Evolutionary conservation across 2,888 invertebrate species (phyloP), one percentile per base, ranked within the genome.

Genomic region (Gymnosoma rotundatum): DNA sequence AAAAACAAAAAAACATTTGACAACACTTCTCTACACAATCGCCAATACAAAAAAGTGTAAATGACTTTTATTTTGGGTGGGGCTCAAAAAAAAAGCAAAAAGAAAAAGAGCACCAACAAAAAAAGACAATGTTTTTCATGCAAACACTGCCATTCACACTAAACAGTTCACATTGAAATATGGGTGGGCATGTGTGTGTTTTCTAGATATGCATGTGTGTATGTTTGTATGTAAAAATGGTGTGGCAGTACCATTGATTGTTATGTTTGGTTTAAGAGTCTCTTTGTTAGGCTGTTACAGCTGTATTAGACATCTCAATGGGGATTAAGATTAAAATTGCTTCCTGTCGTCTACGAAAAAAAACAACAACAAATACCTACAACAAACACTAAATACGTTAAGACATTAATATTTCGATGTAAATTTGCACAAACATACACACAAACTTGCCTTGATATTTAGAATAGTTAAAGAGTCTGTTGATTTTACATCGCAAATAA

Each of bases 301-400:
- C 38, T 72, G 78, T 58, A 72, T 66, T 79, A 50, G 78, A 72
- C 78, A 72, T 72, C 72, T 79, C 70, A 66, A 72, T 64, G 72
- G 78, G 72, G 48, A 79, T 66, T 72, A 72, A 64, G 72, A 50
- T 58, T 72, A 38, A 79, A 79, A 72, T 66, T 58, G 72, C 58
- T 79, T 79, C 72, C 78, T 72, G 78, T 66, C 64, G 58, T 72
- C 72, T 64, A 52, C 18, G 58, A 12, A 52, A 70, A 42, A 70
- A 56, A 63, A 32, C 16, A 12, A 52, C 63, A 42, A 70, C 48
- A 63, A 18, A 20, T 48, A 50, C 10, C 8, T 9, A 48, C n/a
- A 61, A 72, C 48, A 48, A 72, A 50, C 52, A 20, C 18, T 21
- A 42, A 38, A 38, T 61, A 61, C 10, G 7, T 48, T 10, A 9